Evolutionary conservation across 2,888 invertebrate species (phyloP), one percentile per base, ranked within the genome.

Genomic region (Cynaeus angustus): DNA sequence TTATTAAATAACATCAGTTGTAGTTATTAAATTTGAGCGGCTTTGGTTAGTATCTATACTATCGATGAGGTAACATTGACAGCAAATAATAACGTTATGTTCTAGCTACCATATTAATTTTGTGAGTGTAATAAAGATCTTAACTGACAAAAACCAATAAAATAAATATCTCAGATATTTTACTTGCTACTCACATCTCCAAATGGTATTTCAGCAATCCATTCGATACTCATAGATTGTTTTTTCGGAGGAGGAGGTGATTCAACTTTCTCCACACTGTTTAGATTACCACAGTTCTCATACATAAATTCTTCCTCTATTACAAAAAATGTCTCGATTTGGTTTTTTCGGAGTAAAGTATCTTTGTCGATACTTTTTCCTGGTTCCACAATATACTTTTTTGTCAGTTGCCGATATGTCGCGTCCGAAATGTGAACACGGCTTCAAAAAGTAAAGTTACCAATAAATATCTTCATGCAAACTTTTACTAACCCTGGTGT

Each of bases 381-480:
- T 0, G 94, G 93, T 82, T 98, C 98, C 66, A 98, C 95, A 78
- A 96, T 96, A 82, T 97, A 99, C 6, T 94, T 92, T 6, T 93
- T 94, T 78, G 93, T 91, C 72, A 99, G 87, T 80, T 93, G 96
- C 68, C 91, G 91, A 33, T 94, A 86, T 0, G 98, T 98, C 5
- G 95, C 92, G 76, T 94, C 92, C 0, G 98, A 98, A 81, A 99
- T 97, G 85, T 99, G 99, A 1, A 99, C 97, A 64, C 97, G 92
- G 6, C 98, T 98, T 82, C 13, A 80, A 78, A n/a, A n/a, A n/a
- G n/a, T 8, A 28, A 71, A 53, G 1, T 30, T 85, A 21, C 4
- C 2, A 21, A 21, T 1, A 21, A 21, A 21, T 21, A n/a, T n/a
- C n/a, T n/a, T n/a, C n/a, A n/a, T 21, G 21, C 4, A 3, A 21